These are phyloP conservation scores for Cynaeus angustus DNA, from an alignment of 2,888 invertebrate species.

Conservation along the genomic window DNA sequence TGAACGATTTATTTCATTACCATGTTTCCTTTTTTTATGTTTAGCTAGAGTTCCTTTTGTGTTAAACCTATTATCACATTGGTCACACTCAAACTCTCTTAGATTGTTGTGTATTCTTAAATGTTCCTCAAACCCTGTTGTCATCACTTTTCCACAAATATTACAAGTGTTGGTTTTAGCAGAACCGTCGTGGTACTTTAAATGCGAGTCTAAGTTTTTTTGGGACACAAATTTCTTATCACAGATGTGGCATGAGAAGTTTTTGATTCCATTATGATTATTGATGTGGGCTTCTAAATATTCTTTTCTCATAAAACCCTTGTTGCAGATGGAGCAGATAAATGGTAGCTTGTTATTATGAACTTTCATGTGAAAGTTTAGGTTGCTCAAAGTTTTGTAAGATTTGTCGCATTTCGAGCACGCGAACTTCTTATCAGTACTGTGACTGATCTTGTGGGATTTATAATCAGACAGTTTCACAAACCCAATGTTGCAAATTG, in stretches of 20 bases:
- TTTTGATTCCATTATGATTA: slow-evolving; percentile 67
- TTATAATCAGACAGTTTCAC: slow-evolving; percentile 69
- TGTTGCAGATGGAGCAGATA: slow-evolving; percentile 65
- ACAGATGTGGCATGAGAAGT: slow-evolving; percentile 65
- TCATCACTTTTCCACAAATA: slow-evolving; percentile 67
- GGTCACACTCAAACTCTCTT: slow-evolving; percentile 67
- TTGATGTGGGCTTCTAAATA: slow-evolving; percentile 68
- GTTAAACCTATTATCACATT: slow-evolving; percentile 67
- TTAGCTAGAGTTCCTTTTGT: slow-evolving; percentile 67
- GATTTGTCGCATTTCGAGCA: slow-evolving; percentile 67
- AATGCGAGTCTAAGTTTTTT: slow-evolving; percentile 68
- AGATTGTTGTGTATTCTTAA: slow-evolving; percentile 67
- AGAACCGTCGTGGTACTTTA: slow-evolving; percentile 67
- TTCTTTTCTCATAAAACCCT: slow-evolving; percentile 69
- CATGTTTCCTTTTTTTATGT: slow-evolving; percentile 68
- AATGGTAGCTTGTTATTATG: slow-evolving; percentile 66
- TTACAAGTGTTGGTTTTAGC: slow-evolving; percentile 65
- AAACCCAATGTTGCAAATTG: slow-evolving; percentile 69
- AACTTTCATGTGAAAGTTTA: slow-evolving; percentile 69
- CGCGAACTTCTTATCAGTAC: slow-evolving; percentile 67
- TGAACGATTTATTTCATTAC: slow-evolving; percentile 15
- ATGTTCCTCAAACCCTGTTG: slow-evolving; percentile 68
- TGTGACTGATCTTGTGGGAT: slow-evolving; percentile 68
- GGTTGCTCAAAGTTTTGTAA: slow-evolving; percentile 69
- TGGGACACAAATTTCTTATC: slow-evolving; percentile 68